A percentile compares a stretch with the other conserved stretches of the same genome.
Conservation (phyloP, 2,113 vertebrate species). For the Hepsetus odoe region DNA sequence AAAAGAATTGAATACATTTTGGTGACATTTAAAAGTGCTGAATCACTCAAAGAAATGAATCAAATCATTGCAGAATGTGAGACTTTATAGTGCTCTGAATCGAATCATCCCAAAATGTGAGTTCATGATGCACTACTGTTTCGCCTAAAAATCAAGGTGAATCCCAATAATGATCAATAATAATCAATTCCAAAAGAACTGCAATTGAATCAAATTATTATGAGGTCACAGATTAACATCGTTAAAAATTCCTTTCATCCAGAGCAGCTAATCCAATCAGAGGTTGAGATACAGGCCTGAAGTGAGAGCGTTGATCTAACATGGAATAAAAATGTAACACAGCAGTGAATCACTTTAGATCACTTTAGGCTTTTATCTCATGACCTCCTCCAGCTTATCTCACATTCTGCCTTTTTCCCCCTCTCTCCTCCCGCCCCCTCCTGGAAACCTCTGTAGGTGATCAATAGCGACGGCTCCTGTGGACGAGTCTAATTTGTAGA, state of each 20-base stretch:
- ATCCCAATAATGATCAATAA: too few relatives aligned
- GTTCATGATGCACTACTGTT: too few relatives aligned
- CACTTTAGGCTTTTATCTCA: not conserved
- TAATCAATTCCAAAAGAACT: not conserved
- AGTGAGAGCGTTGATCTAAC: constrained; percentile 10
- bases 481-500: constrained; percentile 26
- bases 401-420: not conserved
- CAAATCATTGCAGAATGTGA: not conserved
- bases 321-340: not conserved
- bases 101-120: too few relatives aligned
- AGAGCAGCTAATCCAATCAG: not conserved
- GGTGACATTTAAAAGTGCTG: not conserved
- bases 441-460: not conserved
- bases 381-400: not conserved
- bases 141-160: not conserved
- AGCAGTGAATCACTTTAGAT: too few relatives aligned
- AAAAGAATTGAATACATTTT: not conserved
- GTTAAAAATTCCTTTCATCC: not conserved
- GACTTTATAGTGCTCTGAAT: not conserved
- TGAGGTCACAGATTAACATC: not conserved
- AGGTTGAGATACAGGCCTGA: not conserved
- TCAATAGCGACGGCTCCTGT: constrained; percentile 13
- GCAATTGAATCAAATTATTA: not conserved
- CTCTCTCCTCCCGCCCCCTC: constrained; percentile 4
- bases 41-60: not conserved